Evolutionary conservation across 2,797 vertebrate species (phyloP), one percentile per base, ranked within the genome.

Genomic region (Phyllotis vaccarum): DNA sequence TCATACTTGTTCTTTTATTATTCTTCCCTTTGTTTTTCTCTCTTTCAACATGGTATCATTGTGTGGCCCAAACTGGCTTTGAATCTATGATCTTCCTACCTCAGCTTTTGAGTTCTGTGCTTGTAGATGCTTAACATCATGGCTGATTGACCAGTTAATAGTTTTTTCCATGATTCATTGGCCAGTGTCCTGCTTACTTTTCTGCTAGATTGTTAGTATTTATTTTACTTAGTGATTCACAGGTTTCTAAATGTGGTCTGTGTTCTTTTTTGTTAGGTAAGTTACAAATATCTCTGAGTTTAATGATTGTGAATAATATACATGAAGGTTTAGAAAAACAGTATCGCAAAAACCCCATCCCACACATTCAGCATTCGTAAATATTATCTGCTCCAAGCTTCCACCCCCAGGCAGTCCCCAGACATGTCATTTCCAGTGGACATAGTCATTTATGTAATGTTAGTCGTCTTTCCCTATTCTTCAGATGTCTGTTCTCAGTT

Each of bases 121-220:
- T 75, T 89, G 70, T 11, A 76, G 54, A 52, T 27, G 54, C 11
- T 31, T 76, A 58, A 22, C 31, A 62, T 74, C 37, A 43, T 76
- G 31, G 40, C 40, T 62, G 87, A 12, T 31, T 74, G 27, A 34
- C 52, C 58, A 60, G 17, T 79, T 62, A 29, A 29, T 56, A 87
- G 70, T 79, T 90, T 85, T 89, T 93, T 78, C 37, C 34, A 37
- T 86, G 40, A 74, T 91, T 10, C 79, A 56, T 64, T 90, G 60
- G 34, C 34, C 19, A 40, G 1, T 49, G 22, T 52, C 54, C 74
- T 62, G 62, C 79, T 86, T 91, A 66, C 82, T 86, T 95, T 90
- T 94, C 27, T 76, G 2, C 58, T 87, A 52, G 83, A 11, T 75
- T 79, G 56, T 89, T 89, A 52, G 37, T n/a, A n/a, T n/a, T n/a